A percentile compares a stretch with the other conserved stretches of the same genome.
These are phyloP conservation scores for Spialia ferax DNA, from an alignment of 2,888 invertebrate species.

Conservation along the genomic window DNA sequence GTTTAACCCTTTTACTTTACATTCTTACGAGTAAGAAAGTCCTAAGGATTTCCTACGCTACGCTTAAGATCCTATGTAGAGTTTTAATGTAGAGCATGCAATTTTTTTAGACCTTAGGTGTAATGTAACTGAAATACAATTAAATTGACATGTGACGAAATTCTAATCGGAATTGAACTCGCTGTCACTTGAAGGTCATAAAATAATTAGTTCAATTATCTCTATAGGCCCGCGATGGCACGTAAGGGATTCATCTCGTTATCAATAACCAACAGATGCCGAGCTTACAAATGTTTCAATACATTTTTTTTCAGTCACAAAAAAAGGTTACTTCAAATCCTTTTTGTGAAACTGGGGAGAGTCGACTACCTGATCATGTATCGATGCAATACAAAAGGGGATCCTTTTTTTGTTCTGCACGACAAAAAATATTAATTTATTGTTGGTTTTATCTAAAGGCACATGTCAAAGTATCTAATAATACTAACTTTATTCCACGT, in stretches of 20 bases:
- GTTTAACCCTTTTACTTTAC: too few species aligned
- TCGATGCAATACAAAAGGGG: constrained; percentile 7
- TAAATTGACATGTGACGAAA: neutral
- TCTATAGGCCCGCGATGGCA: neutral
- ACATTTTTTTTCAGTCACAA: constrained; percentile 30
- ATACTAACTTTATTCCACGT: neutral
- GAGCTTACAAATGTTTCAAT: constrained; percentile 21
- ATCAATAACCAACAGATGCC: constrained; percentile 32
- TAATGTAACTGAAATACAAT: neutral
- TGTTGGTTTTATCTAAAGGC: constrained; percentile 33
- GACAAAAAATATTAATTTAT: constrained; percentile 23
- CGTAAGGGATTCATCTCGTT: constrained; percentile 20
- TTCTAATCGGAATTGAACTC: constrained; percentile 14
- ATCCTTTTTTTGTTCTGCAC: constrained; percentile 6
- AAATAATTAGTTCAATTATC: constrained; percentile 3
- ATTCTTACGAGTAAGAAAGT: too few species aligned
- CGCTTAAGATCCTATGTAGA: too few species aligned
- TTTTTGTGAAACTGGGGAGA: constrained; percentile 32
- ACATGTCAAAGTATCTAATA: neutral
- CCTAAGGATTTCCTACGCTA: too few species aligned
- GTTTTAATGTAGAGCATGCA: too few species aligned
- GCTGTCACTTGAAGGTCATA: neutral
- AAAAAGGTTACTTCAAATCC: constrained; percentile 31
- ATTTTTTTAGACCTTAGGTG: too few species aligned
- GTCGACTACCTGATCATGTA: constrained; percentile 26